Evolutionary conservation across 2,888 invertebrate genomes (phyloP), one percentile per base, ranked within the genome.

Genomic region (Omphaloscelis lunosa): DNA sequence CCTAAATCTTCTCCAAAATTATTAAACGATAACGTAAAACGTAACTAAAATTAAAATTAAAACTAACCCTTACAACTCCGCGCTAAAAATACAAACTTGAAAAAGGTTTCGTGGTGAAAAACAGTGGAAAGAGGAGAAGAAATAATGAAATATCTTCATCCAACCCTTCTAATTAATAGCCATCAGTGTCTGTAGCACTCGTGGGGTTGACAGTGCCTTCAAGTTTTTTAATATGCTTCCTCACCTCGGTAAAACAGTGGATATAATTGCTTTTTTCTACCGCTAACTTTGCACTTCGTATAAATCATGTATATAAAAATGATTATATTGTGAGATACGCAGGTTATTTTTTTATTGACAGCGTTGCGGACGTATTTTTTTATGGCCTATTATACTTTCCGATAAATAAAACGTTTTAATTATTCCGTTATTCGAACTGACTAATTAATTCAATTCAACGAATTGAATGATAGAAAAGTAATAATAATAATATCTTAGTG

Each of bases 151-250:
- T 95, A 95, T 95, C 95, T 96, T 95, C 94, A 95, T 94, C 92
- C 95, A 95, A 95, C 96, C 96, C 96, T 96, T 95, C 95, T 96
- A 96, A 96, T 96, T 96, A 96, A 96, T 96, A 93, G 96, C 95
- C 96, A 96, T 96, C 96, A 96, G 94, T 96, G 96, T 96, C 96
- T 96, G 92, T 94, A 90, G 93, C 96, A 96, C 93, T 94, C 95
- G 93, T 92, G 93, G 94, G 95, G 94, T 92, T 94, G 95, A 93
- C 95, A 94, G 93, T 94, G 94, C 94, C 95, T 95, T 95, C 95
- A 95, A 95, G 95, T 95, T 96, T 96, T 96, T 96, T 96, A 96
- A 95, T 96, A 96, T 95, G 96, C 95, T 95, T 96, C 95, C 95
- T 96, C 96, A 96, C 96, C 96, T 96, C 93, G 89, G 92, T 92